Base-by-base conservation (phyloP, 2,113 vertebrate genomes). In the Fregetta grallaria region DNA sequence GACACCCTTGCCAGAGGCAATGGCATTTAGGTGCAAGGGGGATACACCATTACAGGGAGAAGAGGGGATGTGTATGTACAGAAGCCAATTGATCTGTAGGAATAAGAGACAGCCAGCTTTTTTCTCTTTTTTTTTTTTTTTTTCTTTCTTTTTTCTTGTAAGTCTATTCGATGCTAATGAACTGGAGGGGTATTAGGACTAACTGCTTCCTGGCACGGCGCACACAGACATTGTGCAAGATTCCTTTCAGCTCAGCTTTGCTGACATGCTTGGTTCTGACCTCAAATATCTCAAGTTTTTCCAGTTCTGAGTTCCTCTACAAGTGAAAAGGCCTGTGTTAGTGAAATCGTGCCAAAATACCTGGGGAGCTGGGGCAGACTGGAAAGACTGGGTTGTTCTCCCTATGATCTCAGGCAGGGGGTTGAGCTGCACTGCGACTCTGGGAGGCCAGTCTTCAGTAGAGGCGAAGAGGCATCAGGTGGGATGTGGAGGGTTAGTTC, bases 261-360 rank as follows among this genome's bases (percentile, higher is more conserved):
- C 92, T 94, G 96, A 90, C 86, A 96, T 91, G 90, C 72, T 92
- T 76, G 42, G 5, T 93, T 94, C 55, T 89, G 82, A 92, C 94
- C 85, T 95, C 92, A 97, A 94, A 71, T 61, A 83, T 73, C 89
- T 96, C 95, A 92, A 95, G 95, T 87, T 97, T 84, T 94, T 96
- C 94, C 79, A 95, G 86, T 95, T 82, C 88, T 94, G 58, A 95
- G 78, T 77, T 80, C 58, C 71, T 85, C 62, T 85, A 30, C 70
- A 52, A 96, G 86, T n/a, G 73, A 91, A 83, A 94, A 93, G 52
- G 90, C 66, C 53, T 47, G 14, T 71, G 85, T 52, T 61, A 63
- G 45, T 91, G 70, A 85, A 76, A 90, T 59, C n/a, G 29, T 94
- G 96, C 82, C 95, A 93, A 66, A 91, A 56, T 89, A 96, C 88